Evolutionary conservation across 2,797 vertebrate species (phyloP).

Genomic region (Hemitrygon akajei): DNA sequence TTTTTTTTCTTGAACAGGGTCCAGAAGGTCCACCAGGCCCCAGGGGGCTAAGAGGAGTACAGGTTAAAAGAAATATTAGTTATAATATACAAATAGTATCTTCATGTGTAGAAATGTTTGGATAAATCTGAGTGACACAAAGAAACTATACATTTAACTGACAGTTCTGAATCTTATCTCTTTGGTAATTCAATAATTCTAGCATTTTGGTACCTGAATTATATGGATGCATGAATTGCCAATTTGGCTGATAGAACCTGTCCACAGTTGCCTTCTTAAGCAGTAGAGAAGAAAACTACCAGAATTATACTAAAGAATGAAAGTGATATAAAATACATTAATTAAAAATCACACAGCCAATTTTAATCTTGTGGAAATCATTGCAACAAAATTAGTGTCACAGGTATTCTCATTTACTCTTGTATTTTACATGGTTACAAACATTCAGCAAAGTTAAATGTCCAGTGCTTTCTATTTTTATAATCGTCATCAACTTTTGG

Average conservation of each 20-base stretch:
- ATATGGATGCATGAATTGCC: not conserved
- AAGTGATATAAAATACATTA: constrained; percentile 1
- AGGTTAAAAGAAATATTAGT: constrained; percentile 56
- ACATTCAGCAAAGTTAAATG: too few species aligned
- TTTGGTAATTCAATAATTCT: not conserved
- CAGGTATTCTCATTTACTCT: not conserved
- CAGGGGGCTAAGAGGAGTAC: constrained; percentile 71
- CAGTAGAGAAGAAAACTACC: not conserved
- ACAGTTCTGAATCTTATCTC: not conserved
- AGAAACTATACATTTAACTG: not conserved
- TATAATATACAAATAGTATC: not conserved
- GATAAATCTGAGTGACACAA: not conserved
- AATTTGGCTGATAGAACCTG: not conserved
- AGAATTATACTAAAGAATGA: not conserved
- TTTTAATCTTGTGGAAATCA: not conserved
- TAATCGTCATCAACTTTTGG: not conserved
- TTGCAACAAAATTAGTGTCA: not conserved
- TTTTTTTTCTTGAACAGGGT: constrained; percentile 58
- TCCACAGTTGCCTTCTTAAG: not conserved
- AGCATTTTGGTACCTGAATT: not conserved
- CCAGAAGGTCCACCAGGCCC: constrained; percentile 69
- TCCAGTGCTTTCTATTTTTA: not conserved
- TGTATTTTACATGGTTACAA: too few species aligned
- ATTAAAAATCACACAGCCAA: not conserved
- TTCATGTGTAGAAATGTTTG: not conserved